Evolutionary conservation across 35 echinoderm and acorn worm species (phyloP).

Genomic region (Patiria miniata): DNA sequence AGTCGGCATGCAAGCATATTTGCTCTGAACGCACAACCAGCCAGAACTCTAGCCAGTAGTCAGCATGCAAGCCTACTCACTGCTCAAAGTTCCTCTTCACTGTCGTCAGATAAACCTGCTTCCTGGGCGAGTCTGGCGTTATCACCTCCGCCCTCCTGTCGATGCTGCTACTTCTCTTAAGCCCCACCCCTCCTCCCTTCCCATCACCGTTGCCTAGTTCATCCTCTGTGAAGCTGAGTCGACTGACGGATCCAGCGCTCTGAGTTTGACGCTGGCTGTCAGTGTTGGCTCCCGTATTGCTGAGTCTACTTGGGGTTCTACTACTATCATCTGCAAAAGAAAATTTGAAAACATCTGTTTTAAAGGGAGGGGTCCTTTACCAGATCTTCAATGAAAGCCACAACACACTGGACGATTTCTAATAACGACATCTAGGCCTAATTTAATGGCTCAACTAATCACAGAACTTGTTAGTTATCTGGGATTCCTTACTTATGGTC

Average conservation of each 20-base stretch:
- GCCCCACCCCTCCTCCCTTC: not conserved
- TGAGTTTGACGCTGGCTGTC: conserved; percentile 20
- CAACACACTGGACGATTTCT: too few relatives aligned
- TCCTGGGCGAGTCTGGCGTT: conserved; percentile 17
- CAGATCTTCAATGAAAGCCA: too few relatives aligned
- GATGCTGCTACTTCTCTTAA: conserved; percentile 13
- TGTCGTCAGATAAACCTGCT: conserved; percentile 44
- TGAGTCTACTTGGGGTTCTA: not conserved
- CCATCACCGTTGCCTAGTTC: not conserved
- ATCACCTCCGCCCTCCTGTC: not conserved
- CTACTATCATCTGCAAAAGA: not conserved
- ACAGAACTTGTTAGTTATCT: too few relatives aligned
- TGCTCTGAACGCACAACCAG: not conserved
- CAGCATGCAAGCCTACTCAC: conserved; percentile 15
- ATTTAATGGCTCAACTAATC: too few relatives aligned
- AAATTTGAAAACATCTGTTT: too few relatives aligned
- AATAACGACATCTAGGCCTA: too few relatives aligned
- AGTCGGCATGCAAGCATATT: too few relatives aligned
- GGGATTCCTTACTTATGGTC: too few relatives aligned
- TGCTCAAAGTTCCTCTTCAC: conserved; percentile 59
- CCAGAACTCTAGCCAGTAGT: too few relatives aligned
- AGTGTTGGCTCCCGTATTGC: not conserved
- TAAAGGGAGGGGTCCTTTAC: too few relatives aligned
- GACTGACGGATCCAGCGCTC: conserved; percentile 37
- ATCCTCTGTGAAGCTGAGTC: not conserved